Evolutionary conservation across 1,140 invertebrate species (phyloP), one percentile per base, ranked within the genome.

Genomic region (Laodelphax striatellus): DNA sequence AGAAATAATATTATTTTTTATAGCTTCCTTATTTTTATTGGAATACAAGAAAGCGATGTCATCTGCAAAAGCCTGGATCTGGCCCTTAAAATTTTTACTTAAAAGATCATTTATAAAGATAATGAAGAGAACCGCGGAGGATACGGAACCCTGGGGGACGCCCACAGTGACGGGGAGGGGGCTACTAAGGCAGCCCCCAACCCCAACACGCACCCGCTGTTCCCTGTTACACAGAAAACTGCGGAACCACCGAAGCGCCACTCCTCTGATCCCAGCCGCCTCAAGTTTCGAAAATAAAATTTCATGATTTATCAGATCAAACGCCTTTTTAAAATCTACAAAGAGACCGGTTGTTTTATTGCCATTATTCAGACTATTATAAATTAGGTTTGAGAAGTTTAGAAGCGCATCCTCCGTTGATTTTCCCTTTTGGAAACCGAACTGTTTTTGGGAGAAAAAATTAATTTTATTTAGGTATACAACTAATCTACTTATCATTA

Each of bases 21-120:
- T 34, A 5, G 8, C 22, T 17, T 46, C 56, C 17, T 13, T 58
- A 10, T 21, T 46, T 46, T 58, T 58, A 14, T 58, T 2, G 4
- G 41, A 58, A 21, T 58, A 44, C 22, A 58, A 46, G 10, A 58
- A 44, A 14, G 24, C 38, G 6, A 58, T 58, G 17, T 58, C 56
- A 58, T 58, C 56, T 46, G 56, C 38, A 58, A 58, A 58, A 6
- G 52, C 59, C 10, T 53, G n/a, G 19, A 41, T 55, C 16, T 41
- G 5, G 0, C 59, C 59, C 41, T 42, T 16, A 17, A 54, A 54
- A 2, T 5, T 24, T 55, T 41, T 38, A 16, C 42, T 43, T 10
- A 60, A 52, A 2, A 60, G 19, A 19, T 60, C 52, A 44, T 60
- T 54, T 16, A 60, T 54, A 55, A 60, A 60, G 4, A 54, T 42